Evolutionary conservation across 2,113 vertebrate genomes (phyloP), one percentile per base, ranked within the genome.

Genomic region (Agapornis roseicollis): DNA sequence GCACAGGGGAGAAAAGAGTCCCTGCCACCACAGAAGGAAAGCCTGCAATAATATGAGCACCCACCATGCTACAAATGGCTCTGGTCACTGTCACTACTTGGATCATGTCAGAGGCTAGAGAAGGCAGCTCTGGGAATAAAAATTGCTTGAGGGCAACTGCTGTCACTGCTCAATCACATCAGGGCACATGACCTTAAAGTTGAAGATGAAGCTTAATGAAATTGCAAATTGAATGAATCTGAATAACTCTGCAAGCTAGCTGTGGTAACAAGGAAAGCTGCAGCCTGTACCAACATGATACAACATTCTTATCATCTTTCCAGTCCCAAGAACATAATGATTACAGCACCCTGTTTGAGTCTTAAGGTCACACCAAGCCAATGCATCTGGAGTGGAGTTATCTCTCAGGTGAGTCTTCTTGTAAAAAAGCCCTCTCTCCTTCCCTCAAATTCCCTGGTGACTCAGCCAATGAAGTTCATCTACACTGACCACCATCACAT

Each of bases 361-460:
- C 31, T 50, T 73, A 61, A 49, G 35, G 47, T 44, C 44, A 85
- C 44, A 85, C 7, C 1, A 17, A 69, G 46, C 8, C n/a, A 80
- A 11, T 17, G 35, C 13, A 53, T 17, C 46, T 55, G 16, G 31
- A 73, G 25, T 41, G 66, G 56, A 76, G 27, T 24, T 56, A 35
- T 31, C 28, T 27, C 10, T 20, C 23, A 9, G 3, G 8, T 61
- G 74, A 70, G 8, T 58, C 8, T 66, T 81, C 63, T 29, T 82
- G 47, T 82, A 64, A 18, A 22, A 49, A 64, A 68, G 29, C 16
- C 20, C 6, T 6, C 11, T 5, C 2, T 9, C 2, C 9, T 22
- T 25, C 4, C 8, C 5, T 1, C 6, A 29, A 0, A 1, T 50
- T 68, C 10, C 7, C 39, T 28, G 8, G 11, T 47, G 52, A 15